Percentiles rank a stretch among this genome's conserved stretches.
phyloP scores from a whole-genome alignment of 1,140 invertebrate species.

The Planococcus citri region DNA sequence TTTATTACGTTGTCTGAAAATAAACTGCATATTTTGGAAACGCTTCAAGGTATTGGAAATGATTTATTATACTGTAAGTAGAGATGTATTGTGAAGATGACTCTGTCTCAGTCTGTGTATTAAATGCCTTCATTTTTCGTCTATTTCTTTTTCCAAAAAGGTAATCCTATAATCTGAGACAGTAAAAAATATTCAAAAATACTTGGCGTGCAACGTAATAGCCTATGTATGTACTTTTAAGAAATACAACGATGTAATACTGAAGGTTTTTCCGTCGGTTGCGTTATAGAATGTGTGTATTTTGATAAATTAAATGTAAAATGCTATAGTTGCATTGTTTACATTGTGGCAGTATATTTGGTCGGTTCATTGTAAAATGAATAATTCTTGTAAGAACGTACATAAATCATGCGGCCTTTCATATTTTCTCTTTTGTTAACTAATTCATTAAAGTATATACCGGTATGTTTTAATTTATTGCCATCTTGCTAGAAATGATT shows the following conservation, averaged over 20 bases:
- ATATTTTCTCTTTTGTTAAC: background rate
- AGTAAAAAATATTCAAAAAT: too few species aligned
- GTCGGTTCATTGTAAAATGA: background rate
- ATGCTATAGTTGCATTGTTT: background rate
- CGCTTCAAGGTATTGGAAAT: background rate
- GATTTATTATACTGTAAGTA: background rate
- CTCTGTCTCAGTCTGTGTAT: too few species aligned
- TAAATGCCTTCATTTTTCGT: too few species aligned
- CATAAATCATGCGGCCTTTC: background rate
- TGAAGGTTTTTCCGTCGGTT: background rate
- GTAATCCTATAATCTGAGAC: too few species aligned
- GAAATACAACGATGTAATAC: background rate
- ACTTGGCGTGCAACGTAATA: too few species aligned
- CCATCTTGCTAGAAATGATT: background rate
- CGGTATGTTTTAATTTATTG: background rate
- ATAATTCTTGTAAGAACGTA: background rate
- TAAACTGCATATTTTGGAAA: background rate
- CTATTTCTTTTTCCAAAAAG: too few species aligned
- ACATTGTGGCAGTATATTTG: background rate
- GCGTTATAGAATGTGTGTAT: background rate
- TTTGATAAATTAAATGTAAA: conserved; percentile 1
- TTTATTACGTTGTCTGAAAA: background rate
- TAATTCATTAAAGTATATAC: background rate
- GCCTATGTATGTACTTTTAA: background rate
- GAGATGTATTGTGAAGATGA: too few species aligned